Evolutionary conservation across 2,797 vertebrate genomes (phyloP).

Genomic region (Coregonus ussuriensis): DNA sequence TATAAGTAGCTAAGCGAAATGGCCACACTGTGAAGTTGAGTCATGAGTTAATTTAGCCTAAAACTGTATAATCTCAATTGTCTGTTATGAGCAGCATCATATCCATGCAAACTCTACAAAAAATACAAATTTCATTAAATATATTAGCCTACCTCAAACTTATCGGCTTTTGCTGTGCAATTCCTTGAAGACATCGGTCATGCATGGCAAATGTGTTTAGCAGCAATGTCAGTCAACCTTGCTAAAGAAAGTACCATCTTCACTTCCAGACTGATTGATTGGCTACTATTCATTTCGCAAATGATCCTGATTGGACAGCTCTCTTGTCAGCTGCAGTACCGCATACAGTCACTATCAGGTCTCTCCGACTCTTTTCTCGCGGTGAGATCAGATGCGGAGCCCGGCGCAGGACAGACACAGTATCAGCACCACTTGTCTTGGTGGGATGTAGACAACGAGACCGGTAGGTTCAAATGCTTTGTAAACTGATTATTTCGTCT

Average conservation of each 20-base stretch:
- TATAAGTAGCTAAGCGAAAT: constrained; percentile 47
- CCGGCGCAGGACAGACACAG: constrained; percentile 33
- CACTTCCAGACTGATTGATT: constrained; percentile 53
- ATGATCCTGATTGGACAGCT: constrained; percentile 67
- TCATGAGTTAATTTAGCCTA: background rate
- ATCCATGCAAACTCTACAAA: background rate
- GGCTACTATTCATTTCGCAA: constrained; percentile 34
- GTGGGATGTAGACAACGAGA: constrained; percentile 36
- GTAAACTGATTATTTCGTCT: constrained; percentile 7
- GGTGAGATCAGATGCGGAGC: constrained; percentile 32
- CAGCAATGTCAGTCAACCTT: constrained; percentile 34
- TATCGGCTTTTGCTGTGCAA: background rate
- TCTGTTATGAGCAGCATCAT: background rate
- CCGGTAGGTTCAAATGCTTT: constrained; percentile 33
- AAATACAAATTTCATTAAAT: background rate
- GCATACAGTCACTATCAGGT: constrained; percentile 5
- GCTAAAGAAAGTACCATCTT: constrained; percentile 40
- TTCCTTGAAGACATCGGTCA: constrained; percentile 16
- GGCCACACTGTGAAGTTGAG: background rate
- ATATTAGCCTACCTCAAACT: background rate
- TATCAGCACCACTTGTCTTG: constrained; percentile 27
- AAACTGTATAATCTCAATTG: background rate
- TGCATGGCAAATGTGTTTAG: constrained; percentile 4
- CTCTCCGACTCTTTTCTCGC: constrained; percentile 29
- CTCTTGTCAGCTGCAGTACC: constrained; percentile 27